phyloP scores from a whole-genome alignment of 2,113 vertebrate genomes.

The Apeltes quadracus region DNA sequence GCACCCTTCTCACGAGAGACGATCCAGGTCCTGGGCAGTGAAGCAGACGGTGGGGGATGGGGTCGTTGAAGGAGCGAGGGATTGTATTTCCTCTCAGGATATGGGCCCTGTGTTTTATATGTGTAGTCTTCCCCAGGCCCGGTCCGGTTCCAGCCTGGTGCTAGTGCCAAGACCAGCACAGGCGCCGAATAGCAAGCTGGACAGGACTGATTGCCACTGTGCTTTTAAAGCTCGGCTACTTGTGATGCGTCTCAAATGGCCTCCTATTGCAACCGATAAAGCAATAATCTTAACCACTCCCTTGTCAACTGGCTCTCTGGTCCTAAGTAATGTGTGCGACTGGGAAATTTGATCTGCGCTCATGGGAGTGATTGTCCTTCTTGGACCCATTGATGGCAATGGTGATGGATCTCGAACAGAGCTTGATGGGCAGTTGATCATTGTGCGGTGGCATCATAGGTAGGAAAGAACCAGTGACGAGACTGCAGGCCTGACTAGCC shows the following conservation, averaged over 20 bases:
- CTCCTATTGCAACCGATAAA: conserved; percentile 62
- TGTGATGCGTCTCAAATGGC: conserved; percentile 70
- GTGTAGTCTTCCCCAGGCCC: conserved; percentile 44
- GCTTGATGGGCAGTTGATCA: conserved; percentile 28
- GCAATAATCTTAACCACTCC: conserved; percentile 72
- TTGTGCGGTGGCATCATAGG: conserved; percentile 7
- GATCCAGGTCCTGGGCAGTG: conserved; percentile 50
- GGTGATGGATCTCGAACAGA: conserved; percentile 24
- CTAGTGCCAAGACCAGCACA: conserved; percentile 60
- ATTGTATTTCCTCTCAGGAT: conserved; percentile 73
- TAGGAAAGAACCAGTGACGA: conserved; percentile 11
- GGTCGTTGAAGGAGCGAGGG: conserved; percentile 29
- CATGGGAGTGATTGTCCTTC: conserved; percentile 37
- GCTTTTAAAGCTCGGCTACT: conserved; percentile 69
- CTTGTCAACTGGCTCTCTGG: conserved; percentile 60
- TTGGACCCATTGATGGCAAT: too few relatives aligned
- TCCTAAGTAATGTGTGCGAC: conserved; percentile 56
- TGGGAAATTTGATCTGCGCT: conserved; percentile 57
- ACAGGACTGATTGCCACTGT: conserved; percentile 60
- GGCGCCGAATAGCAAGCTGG: conserved; percentile 58
- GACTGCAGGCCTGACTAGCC: conserved; percentile 21
- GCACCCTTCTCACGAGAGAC: conserved; percentile 46
- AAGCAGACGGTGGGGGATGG: conserved; percentile 57
- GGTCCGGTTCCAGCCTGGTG: conserved; percentile 46
- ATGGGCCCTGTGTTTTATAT: conserved; percentile 60